Evolutionary conservation across 2,113 vertebrate species (phyloP).

Genomic region (Corvus cornix): DNA sequence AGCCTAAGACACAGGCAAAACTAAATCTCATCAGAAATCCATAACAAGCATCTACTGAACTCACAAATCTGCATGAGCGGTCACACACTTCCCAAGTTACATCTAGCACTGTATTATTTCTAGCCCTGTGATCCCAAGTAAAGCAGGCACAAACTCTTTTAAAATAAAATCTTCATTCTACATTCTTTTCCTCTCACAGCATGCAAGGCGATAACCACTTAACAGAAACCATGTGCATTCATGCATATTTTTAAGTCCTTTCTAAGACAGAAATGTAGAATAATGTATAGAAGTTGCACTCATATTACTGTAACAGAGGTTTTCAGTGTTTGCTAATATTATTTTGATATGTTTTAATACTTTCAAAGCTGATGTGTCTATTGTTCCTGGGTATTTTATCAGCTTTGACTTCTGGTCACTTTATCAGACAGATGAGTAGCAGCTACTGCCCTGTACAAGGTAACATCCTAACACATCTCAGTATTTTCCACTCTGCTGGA

Average conservation of each 20-base stretch:
- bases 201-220: not conserved
- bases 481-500: not conserved
- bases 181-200: not conserved
- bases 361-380: not conserved
- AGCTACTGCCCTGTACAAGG: not conserved
- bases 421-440: not conserved
- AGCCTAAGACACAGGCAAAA: not conserved
- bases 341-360: not conserved
- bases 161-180: not conserved
- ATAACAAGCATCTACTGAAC: not conserved
- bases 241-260: not conserved
- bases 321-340: not conserved
- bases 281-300: not conserved
- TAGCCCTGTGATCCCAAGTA: not conserved
- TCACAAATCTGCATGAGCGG: not conserved
- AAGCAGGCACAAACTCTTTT: not conserved
- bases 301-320: accelerated
- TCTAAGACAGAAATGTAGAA: not conserved
- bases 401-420: not conserved
- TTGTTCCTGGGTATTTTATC: not conserved
- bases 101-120: not conserved
- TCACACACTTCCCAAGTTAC: not conserved
- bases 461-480: not conserved
- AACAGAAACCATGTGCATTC: not conserved
- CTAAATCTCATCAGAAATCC: not conserved